Base-by-base conservation (phyloP, 2,888 invertebrate genomes). In the Leucania comma region DNA sequence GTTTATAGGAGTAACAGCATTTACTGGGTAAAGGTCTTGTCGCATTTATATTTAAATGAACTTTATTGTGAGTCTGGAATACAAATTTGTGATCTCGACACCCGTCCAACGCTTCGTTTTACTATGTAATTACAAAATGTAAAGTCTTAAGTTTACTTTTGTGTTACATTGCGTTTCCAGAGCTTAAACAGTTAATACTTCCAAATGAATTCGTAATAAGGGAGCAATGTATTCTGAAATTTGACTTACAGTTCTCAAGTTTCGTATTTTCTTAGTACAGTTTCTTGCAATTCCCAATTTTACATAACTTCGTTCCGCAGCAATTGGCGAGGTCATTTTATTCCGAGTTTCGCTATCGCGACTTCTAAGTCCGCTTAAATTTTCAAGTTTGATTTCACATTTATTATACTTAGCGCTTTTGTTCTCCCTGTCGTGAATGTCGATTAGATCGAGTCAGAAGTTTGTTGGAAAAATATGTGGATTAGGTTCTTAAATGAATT, bases 11-110 rank as follows among this genome's bases (percentile, higher is more conserved):
- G 88, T 89, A 90, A 90, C 91, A 92, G 85, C 93, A 88, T 92
- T 93, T 90, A 91, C 93, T 87, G 89, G 90, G 89, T 89, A 90
- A 90, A 92, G 92, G 91, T 91, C 92, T 92, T 92, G 93, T 93
- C 93, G 91, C 93, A 93, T 93, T 93, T 94, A 93, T 94, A 94
- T 94, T 93, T 93, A 94, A 94, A 94, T 94, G 90, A 93, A 92
- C 90, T 92, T 93, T 92, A 93, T 93, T 93, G 91, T 93, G 93
- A 93, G 91, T 83, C 89, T 88, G 91, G 93, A 94, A 94, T 93
- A 94, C 93, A 93, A 94, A 94, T 94, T 94, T 93, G 93, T 89
- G 93, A 93, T 91, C 92, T 89, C 90, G 81, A 91, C 91, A 92
- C 89, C 88, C 87, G 88, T 87, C 88, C 82, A 83, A 86, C 84